Evolutionary conservation across 2,797 vertebrate species (phyloP).

Genomic region (Setipinna tenuifilis): DNA sequence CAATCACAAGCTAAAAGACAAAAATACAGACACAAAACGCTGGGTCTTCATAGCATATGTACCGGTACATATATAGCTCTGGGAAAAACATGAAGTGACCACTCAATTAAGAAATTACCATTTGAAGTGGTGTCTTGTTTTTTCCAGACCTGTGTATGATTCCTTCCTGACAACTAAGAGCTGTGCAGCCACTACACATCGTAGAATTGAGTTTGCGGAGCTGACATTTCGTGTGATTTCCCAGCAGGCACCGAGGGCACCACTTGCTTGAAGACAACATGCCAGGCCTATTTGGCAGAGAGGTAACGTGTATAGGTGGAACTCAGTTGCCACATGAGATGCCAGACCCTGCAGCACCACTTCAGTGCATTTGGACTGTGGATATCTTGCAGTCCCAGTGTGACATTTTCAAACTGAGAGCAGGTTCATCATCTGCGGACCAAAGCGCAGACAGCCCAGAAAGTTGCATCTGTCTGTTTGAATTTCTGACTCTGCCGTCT

Average conservation of each 20-base stretch:
- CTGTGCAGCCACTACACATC: neutral
- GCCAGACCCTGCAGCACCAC: neutral
- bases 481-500: neutral
- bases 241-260: neutral
- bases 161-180: neutral
- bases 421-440: slow-evolving; percentile 49
- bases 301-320: neutral
- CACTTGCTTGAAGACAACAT: neutral
- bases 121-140: too few species aligned
- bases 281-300: neutral
- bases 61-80: too few species aligned
- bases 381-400: slow-evolving; percentile 33
- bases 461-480: neutral
- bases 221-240: neutral
- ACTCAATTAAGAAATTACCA: too few species aligned
- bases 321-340: neutral
- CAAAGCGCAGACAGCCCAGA: neutral
- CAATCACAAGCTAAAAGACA: slow-evolving; percentile 4
- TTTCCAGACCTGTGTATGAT: neutral
- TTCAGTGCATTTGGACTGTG: slow-evolving; percentile 26
- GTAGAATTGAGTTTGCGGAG: neutral
- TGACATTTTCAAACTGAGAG: slow-evolving; percentile 43
- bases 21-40: neutral
- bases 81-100: too few species aligned
- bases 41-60: neutral